Evolutionary conservation across 2,888 invertebrate species (phyloP).

Genomic region (Hybos culiciformis): DNA sequence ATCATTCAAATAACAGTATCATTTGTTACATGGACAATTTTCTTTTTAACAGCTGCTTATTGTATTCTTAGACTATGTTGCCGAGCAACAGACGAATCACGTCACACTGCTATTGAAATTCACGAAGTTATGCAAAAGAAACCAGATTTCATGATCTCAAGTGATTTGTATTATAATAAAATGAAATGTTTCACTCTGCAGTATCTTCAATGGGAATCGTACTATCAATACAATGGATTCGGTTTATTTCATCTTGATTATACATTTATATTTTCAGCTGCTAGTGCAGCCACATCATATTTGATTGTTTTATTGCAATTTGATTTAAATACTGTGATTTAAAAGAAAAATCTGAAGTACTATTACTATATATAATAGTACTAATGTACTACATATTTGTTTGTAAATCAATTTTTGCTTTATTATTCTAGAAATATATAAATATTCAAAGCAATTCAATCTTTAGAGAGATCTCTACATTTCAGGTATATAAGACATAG

Average conservation of each 20-base stretch:
- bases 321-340: conserved; percentile 23
- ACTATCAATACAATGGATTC: conserved; percentile 33
- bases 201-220: conserved; percentile 34
- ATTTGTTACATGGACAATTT: conserved; percentile 25
- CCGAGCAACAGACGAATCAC: conserved; percentile 28
- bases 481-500: too few relatives aligned
- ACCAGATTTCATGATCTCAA: conserved; percentile 33
- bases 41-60: conserved; percentile 27
- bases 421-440: too few relatives aligned
- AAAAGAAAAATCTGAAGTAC: background rate
- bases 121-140: conserved; percentile 37
- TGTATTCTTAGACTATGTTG: conserved; percentile 28
- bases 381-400: too few relatives aligned
- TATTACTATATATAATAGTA: too few relatives aligned
- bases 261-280: conserved; percentile 35
- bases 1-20: conserved; percentile 27
- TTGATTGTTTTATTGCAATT: conserved; percentile 35
- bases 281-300: conserved; percentile 35
- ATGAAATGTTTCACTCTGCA: conserved; percentile 36
- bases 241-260: conserved; percentile 34
- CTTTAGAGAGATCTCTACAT: too few relatives aligned
- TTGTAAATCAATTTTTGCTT: too few relatives aligned
- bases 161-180: conserved; percentile 34
- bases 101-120: conserved; percentile 33
- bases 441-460: too few relatives aligned